A percentile compares a stretch with the other conserved stretches of the same genome.
These are phyloP conservation scores for Podarcis siculus DNA, from an alignment of 2,797 vertebrate genomes.

Conservation along the genomic window DNA sequence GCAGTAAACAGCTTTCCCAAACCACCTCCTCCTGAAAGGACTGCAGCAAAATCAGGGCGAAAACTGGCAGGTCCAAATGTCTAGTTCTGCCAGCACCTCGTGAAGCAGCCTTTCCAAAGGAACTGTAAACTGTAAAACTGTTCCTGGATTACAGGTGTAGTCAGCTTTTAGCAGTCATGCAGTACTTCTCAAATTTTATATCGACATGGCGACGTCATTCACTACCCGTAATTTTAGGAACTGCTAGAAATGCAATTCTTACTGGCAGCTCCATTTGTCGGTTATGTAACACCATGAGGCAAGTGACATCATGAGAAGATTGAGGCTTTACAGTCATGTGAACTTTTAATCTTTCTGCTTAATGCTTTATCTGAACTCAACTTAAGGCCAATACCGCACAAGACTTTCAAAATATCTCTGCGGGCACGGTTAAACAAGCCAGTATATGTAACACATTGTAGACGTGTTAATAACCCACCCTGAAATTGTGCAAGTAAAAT, in stretches of 20 bases:
- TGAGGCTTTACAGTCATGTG: slow-evolving; percentile 34
- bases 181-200: background rate
- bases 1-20: background rate
- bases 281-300: slow-evolving; percentile 37
- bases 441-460: background rate
- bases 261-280: slow-evolving; percentile 41
- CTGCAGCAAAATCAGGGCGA: background rate
- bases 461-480: background rate
- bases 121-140: background rate
- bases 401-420: slow-evolving; percentile 32
- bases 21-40: background rate
- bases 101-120: background rate
- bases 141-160: background rate
- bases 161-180: background rate
- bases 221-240: slow-evolving; percentile 3
- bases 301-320: slow-evolving; percentile 46
- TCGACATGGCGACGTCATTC: background rate
- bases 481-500: background rate
- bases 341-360: slow-evolving; percentile 54
- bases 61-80: background rate
- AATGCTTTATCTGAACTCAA: slow-evolving; percentile 24
- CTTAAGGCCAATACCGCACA: slow-evolving; percentile 26
- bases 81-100: background rate
- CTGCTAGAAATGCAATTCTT: slow-evolving; percentile 11
- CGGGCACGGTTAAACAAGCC: background rate